Evolutionary conservation across 2,888 invertebrate species (phyloP).

Genomic region (Cybosia mesomella): DNA sequence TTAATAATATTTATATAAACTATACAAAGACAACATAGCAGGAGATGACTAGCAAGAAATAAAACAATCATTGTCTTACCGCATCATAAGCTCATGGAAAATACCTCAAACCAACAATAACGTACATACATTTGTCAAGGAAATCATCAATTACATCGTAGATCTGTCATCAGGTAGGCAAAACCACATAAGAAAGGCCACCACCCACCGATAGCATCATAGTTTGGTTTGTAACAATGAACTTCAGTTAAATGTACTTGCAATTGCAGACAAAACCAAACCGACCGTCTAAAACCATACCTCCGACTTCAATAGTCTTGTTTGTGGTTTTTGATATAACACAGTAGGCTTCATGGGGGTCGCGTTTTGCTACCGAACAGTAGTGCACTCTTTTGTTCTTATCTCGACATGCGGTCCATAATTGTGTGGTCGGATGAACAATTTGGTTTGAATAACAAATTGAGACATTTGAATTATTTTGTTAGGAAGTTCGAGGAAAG

Average conservation of each 20-base stretch:
- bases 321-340: constrained; percentile 81
- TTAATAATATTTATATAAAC: constrained; percentile 12
- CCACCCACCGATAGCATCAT: constrained; percentile 83
- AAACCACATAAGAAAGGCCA: constrained; percentile 56
- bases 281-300: constrained; percentile 52
- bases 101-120: constrained; percentile 41
- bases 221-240: constrained; percentile 78
- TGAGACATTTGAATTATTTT: constrained; percentile 50
- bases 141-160: constrained; percentile 77
- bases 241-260: constrained; percentile 60
- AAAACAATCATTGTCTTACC: constrained; percentile 37
- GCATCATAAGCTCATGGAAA: constrained; percentile 20
- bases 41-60: constrained; percentile 20
- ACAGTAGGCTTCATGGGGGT: constrained; percentile 67
- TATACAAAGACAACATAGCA: constrained; percentile 7
- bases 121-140: constrained; percentile 58
- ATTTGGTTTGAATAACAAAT: constrained; percentile 66
- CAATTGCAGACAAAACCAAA: constrained; percentile 64
- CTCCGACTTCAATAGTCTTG: constrained; percentile 67
- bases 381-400: constrained; percentile 75
- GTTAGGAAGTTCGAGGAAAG: constrained; percentile 41
- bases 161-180: constrained; percentile 77
- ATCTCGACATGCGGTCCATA: constrained; percentile 75
- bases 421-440: constrained; percentile 68
- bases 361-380: constrained; percentile 74